Base-by-base conservation (phyloP, 2,113 vertebrate species). In the Mus spicilegus region DNA sequence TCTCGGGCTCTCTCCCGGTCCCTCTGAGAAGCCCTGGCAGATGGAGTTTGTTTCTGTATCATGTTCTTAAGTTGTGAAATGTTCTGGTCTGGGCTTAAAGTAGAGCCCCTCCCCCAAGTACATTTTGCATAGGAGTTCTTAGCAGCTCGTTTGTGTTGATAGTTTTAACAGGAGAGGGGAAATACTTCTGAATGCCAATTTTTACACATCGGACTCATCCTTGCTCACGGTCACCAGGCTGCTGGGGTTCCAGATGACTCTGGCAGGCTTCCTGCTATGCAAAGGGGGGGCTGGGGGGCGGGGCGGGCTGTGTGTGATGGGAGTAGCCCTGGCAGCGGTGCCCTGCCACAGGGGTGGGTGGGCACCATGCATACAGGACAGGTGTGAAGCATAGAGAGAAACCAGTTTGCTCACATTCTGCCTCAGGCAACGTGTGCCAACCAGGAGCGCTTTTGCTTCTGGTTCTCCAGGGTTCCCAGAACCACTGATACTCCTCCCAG, bases 321-420 rank as follows among this genome's bases (percentile, higher is more conserved):
- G 72, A 13, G 51, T 46, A 14, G 28, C 22, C 61, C 22, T 11
- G n/a, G n/a, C 54, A 30, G 49, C 9, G 0, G n/a, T 6, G 30
- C 26, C n/a, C 72, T 16, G 76, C 75, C 69, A 19, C 51, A 58
- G 46, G 75, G n/a, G 39, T 20, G 11, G 42, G 39, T 7, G 28
- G n/a, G 61, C 49, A 26, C 33, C 2, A 3, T 0, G 51, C 12
- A 54, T 2, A 9, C 0, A 63, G 24, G 56, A 26, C 84, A 58
- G 0, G 0, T 11, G 20, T 5, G 10, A 56, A 58, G 70, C 2
- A 1, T 4, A 28, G 3, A 19, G 2, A 13, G 16, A 84, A 97
- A 95, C 95, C 54, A 61, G 96, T 95, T 46, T 4, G 96, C 91
- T 89, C 39, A 75, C 88, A 54, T 96, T 96, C 81, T 87, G 28